A percentile compares a stretch with the other conserved stretches of the same genome.
phyloP scores from a whole-genome alignment of 2,113 vertebrate genomes.

The Kryptolebias marmoratus region DNA sequence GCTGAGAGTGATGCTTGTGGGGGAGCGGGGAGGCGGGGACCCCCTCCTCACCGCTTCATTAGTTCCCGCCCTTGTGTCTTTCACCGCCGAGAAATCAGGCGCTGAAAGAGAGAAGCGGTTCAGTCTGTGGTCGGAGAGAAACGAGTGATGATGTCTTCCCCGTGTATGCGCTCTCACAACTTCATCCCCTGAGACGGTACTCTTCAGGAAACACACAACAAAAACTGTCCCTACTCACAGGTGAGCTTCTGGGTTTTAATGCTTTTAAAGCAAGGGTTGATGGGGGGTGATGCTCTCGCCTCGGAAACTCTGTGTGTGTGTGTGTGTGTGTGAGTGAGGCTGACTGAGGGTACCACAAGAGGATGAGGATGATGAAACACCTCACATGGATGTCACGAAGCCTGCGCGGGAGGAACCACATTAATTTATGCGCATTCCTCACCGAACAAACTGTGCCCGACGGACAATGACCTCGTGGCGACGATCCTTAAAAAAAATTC shows the following conservation, averaged over 20 bases:
- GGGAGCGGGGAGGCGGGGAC: not conserved
- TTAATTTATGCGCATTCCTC: conserved; percentile 28
- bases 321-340: not conserved
- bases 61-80: not conserved
- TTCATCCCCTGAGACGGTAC: conserved; percentile 74
- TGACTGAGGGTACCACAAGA: conserved; percentile 34
- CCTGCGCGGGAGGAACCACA: conserved; percentile 28
- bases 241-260: conserved; percentile 46
- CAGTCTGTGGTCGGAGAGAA: not conserved
- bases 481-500: not conserved
- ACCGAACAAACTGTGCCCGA: conserved; percentile 30
- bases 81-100: not conserved
- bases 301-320: too few relatives aligned
- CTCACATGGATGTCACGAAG: conserved; percentile 62
- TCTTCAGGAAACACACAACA: conserved; percentile 6
- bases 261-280: not conserved
- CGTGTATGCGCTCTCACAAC: conserved; percentile 76
- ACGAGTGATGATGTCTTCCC: conserved; percentile 69
- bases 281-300: not conserved
- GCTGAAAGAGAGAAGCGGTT: not conserved
- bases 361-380: conserved; percentile 79
- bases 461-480: conserved; percentile 14
- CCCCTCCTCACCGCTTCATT: not conserved
- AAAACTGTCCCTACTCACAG: conserved; percentile 15
- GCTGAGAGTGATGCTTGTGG: not conserved